Conservation (phyloP, 2,797 vertebrate species). For the Diplodus puntazzo region DNA sequence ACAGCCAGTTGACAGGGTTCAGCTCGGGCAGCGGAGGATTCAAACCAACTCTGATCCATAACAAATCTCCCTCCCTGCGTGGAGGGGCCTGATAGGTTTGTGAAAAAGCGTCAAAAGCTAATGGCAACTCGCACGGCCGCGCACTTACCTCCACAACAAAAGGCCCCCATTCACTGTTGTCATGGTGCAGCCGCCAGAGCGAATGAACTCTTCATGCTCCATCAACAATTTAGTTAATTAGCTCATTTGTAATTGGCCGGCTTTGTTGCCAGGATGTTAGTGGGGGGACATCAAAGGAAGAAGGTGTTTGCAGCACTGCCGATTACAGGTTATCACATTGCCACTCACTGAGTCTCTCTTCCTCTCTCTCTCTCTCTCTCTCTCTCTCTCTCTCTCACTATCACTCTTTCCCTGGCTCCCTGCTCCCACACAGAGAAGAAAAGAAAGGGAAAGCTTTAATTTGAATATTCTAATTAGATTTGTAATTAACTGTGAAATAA, state of each 20-base stretch:
- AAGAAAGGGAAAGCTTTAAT: conserved; percentile 84
- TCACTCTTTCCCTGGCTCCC: conserved; percentile 69
- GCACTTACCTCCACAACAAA: conserved; percentile 89
- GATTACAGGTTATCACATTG: conserved; percentile 91
- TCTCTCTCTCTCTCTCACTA: conserved; percentile 34
- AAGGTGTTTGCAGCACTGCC: conserved; percentile 96
- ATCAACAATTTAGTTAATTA: conserved; percentile 99
- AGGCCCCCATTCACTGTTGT: conserved; percentile 93
- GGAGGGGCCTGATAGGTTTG: conserved; percentile 80
- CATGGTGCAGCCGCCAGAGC: conserved; percentile 97
- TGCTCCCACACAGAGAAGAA: conserved; percentile 80
- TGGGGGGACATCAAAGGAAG: conserved; percentile 95
- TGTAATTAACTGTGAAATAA: conserved; percentile 90
- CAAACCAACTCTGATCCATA: conserved; percentile 70
- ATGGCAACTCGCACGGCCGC: conserved; percentile 91
- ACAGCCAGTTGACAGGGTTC: conserved; percentile 70
- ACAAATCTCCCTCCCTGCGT: conserved; percentile 69
- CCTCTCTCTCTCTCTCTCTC: conserved; percentile 44
- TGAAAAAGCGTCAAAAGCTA: conserved; percentile 86
- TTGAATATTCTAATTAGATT: conserved; percentile 90
- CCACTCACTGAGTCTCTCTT: conserved; percentile 85
- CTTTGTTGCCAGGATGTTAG: conserved; percentile 99
- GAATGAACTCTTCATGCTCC: conserved; percentile 99
- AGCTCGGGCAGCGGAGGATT: conserved; percentile 50
- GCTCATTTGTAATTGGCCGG: conserved; percentile 99